Evolutionary conservation across 2,888 invertebrate species (phyloP), one percentile per base, ranked within the genome.

Genomic region (Epiperipatus broadwayi): DNA sequence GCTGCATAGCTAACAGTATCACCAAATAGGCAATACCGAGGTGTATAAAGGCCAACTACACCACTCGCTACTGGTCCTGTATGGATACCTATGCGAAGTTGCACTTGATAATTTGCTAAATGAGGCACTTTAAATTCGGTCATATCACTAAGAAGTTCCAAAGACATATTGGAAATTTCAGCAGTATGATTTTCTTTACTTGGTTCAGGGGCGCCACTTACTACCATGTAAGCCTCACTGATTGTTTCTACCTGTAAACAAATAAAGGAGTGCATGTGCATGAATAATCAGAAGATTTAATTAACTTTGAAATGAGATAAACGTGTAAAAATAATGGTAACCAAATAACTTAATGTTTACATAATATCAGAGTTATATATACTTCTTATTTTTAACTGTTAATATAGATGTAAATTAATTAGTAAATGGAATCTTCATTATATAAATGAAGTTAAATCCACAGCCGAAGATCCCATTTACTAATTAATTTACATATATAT

Each of bases 51-150:
- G 29, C 48, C 39, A 21, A 47, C 42, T 31, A 49, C 47, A 37
- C 48, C 41, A 37, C 43, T 35, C 21, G 41, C 21, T 37, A 45
- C 29, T 32, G 37, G n/a, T n/a, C 50, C 58, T n/a, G 58, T 52
- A 42, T 58, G 58, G 15, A 58, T 49, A 1, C 58, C 58, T 3
- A 58, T 56, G 19, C 58, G 41, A 12, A 58, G 46, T 40, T 54
- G 52, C 4, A 58, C 42, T 3, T 48, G 50, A 22, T 55, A 54
- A 21, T 50, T 42, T 1, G 54, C 54, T 4, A 54, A 48, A 43
- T 56, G 55, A 5, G 49, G 50, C 12, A 57, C 56, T 38, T 46
- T 50, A 41, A 58, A 58, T 37, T 46, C 19, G 5, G 25, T 27
- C 7, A 27, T 27, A 14, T 29, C 19, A 15, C 27, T 14, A 14